Evolutionary conservation across 2,888 invertebrate species (phyloP), one percentile per base, ranked within the genome.

Genomic region (Pandemis cinnamomeana): DNA sequence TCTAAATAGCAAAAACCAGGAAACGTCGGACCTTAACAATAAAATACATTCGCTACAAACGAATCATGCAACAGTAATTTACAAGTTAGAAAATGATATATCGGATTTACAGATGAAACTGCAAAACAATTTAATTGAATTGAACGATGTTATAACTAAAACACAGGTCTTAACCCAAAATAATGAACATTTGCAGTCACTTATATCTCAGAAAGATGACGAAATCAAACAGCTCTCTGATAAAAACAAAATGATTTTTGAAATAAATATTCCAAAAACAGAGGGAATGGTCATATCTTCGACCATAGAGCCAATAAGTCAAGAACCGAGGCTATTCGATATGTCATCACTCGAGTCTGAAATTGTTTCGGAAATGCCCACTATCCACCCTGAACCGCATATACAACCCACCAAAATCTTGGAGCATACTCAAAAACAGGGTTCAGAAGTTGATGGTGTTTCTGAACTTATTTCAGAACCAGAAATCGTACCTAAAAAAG

Each of bases 191-290:
- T 78, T 93, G 66, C 85, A 90, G 78, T 74, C 66, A 41, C 61
- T 81, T 41, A 36, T 92, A 48, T 69, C 77, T 55, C 85, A 90
- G 78, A 91, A 90, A 82, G 91, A 93, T 48, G 86, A 88, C 67
- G 85, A 89, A 77, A 86, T 92, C 46, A 90, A 87, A 80, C 89
- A 91, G 73, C 80, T 93, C 15, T 85, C 83, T 70, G 91, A 91
- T 71, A 91, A 85, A 72, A 91, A 89, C 75, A 90, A 86, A 79
- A 80, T 94, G 58, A 82, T 88, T 51, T 93, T 94, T 81, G 93
- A 93, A 87, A 94, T 94, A 91, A 93, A 84, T 77, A 93, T 94
- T 78, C 94, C 94, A 41, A 94, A 93, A 87, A 94, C 94, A n/a
- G 94, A 94, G 82, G 94, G 94, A 27, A 87, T 94, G 89, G 80